Evolutionary conservation across 2,888 invertebrate genomes (phyloP).

Genomic region (Elmis aenea): DNA sequence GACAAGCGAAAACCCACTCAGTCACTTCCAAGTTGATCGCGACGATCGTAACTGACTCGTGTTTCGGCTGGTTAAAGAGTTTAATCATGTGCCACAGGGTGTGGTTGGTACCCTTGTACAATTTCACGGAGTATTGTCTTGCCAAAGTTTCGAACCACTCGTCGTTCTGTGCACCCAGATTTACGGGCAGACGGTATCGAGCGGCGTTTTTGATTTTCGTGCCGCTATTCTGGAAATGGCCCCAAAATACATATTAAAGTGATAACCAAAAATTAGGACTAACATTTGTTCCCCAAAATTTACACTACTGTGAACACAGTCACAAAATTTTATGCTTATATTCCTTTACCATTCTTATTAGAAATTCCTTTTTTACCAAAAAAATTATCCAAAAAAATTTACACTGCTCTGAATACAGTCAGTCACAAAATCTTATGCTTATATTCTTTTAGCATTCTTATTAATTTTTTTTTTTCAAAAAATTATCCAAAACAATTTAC

Average conservation of each 20-base stretch:
- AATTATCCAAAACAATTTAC: no score
- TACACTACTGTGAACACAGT: no score
- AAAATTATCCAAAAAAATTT: no score
- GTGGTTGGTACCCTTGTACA: constrained; percentile 34
- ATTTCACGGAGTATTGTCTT: constrained; percentile 44
- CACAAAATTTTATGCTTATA: no score
- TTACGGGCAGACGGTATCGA: constrained; percentile 37
- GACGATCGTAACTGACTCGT: constrained; percentile 61
- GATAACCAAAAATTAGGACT: neutral
- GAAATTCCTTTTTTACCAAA: no score
- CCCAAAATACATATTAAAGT: constrained; percentile 9
- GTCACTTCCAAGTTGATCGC: constrained; percentile 61
- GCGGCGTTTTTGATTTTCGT: constrained; percentile 31
- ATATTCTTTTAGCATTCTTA: no score
- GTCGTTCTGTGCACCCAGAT: constrained; percentile 41
- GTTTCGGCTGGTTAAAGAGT: constrained; percentile 49
- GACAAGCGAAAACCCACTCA: constrained; percentile 77
- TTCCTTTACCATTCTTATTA: no score
- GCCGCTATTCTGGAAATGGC: constrained; percentile 40
- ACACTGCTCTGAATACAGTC: no score
- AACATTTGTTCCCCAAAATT: no score
- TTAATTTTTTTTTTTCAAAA: no score
- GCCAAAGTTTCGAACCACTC: constrained; percentile 51
- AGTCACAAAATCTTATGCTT: no score
- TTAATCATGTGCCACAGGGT: constrained; percentile 56